These are phyloP conservation scores for Nautilus pompilius DNA, from an alignment of 1,140 invertebrate genomes.

Conservation along the genomic window DNA sequence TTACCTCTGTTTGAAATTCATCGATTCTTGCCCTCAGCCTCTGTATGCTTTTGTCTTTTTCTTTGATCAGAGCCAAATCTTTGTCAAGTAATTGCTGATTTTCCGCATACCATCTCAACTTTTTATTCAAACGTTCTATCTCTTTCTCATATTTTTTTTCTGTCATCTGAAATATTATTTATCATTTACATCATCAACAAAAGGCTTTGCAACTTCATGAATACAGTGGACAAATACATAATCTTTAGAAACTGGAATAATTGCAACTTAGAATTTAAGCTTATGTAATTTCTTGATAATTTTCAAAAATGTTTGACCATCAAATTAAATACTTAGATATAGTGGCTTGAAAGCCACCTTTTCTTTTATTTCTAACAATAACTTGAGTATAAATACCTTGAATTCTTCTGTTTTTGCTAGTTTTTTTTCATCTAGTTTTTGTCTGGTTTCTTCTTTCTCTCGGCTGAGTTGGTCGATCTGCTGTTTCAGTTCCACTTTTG, in stretches of 20 bases:
- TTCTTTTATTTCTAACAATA: too few relatives aligned
- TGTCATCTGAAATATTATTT: conserved; percentile 31
- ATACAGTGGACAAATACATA: too few relatives aligned
- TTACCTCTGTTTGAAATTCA: conserved; percentile 44
- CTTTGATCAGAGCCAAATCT: conserved; percentile 31
- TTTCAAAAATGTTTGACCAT: too few relatives aligned
- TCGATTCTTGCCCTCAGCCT: conserved; percentile 42
- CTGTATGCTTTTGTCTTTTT: conserved; percentile 42
- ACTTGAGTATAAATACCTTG: too few relatives aligned
- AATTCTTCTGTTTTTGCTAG: conserved; percentile 32
- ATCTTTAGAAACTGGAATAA: too few relatives aligned
- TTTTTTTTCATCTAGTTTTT: conserved; percentile 26
- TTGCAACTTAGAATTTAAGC: too few relatives aligned
- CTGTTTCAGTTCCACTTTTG: conserved; percentile 80
- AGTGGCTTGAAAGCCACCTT: too few relatives aligned
- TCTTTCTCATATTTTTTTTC: conserved; percentile 40
- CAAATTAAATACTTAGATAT: too few relatives aligned
- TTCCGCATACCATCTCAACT: conserved; percentile 51
- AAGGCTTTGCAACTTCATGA: too few relatives aligned
- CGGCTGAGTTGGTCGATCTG: conserved; percentile 40
- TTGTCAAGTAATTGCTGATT: conserved; percentile 50
- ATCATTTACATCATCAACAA: too few relatives aligned
- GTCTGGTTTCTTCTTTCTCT: conserved; percentile 33
- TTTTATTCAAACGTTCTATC: conserved; percentile 38
- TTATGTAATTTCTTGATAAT: too few relatives aligned